Base-by-base conservation (phyloP, 2,113 vertebrate genomes). In the Eulacestoma nigropectus region DNA sequence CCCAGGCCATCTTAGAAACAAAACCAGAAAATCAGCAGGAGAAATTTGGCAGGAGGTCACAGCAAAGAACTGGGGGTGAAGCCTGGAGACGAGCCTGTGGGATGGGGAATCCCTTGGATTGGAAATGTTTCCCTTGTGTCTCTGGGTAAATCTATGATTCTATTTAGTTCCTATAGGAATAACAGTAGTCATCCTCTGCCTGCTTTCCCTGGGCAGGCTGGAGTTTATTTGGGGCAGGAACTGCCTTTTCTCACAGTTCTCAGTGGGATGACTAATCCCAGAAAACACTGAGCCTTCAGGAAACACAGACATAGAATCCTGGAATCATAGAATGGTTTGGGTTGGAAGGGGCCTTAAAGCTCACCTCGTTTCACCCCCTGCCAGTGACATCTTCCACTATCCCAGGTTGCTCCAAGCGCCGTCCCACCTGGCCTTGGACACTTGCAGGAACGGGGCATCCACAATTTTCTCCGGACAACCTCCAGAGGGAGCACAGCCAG, bases 31-130 rank as follows among this genome's bases (percentile, higher is more conserved):
- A 76, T 26, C 2, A 5, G 9, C 41, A 32, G 62, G 44, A 76
- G 62, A 21, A 5, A 35, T 56, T 4, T 16, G 32, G 16, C 53
- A 87, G 35, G 52, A 50, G 13, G 44, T 30, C 16, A 6, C 42
- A 70, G 35, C 33, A 74, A 56, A 39, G 6, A 25, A 11, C 15
- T 10, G 13, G 13, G 30, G 27, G 33, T 21, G 39, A 55, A 89
- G 30, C 30, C 49, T 39, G 30, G 84, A 64, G 56, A 62, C 10
- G 35, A 29, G 18, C 18, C 39, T 19, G 32, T 0, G 1, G 53
- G 41, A 35, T 11, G 16, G 33, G 57, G 53, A 20, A 49, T 18
- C 13, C 0, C 2, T 8, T 46, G n/a, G 39, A 13, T 27, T 0
- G 0, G 44, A 76, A 82, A 16, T 33, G 16, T n/a, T 81, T 86